Conservation (phyloP, 2,888 invertebrate genomes). For the Rotaria macrura region DNA sequence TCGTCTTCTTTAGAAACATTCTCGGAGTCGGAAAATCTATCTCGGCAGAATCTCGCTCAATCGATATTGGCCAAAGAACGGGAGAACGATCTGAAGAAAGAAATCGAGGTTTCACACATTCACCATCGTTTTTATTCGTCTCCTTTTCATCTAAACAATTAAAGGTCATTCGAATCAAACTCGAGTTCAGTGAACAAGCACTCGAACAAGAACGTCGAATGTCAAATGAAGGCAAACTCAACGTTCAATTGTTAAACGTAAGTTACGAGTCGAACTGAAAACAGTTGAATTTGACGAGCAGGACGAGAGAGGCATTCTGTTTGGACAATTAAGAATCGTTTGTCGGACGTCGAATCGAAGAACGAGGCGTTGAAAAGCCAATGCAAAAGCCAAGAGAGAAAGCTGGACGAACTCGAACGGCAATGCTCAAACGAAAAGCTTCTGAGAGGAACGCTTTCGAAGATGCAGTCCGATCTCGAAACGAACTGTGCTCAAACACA, state of each 20-base stretch:
- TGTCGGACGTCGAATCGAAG: neutral
- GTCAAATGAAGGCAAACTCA: neutral
- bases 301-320: too few relatives aligned
- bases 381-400: neutral
- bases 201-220: neutral
- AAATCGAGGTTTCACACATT: neutral
- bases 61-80: neutral
- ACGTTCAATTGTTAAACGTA: neutral
- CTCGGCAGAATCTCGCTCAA: neutral
- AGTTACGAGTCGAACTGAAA: neutral
- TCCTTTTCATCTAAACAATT: too few relatives aligned
- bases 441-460: neutral
- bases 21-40: neutral
- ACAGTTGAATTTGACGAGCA: neutral
- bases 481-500: neutral
- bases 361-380: neutral
- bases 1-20: too few relatives aligned
- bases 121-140: too few relatives aligned
- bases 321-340: neutral
- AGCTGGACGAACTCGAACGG: neutral
- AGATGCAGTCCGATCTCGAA: neutral
- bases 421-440: neutral
- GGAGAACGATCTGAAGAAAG: neutral
- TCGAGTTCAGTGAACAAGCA: neutral
- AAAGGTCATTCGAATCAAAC: neutral